Percentiles rank a stretch among this genome's conserved stretches.
Conservation (phyloP, 2,113 vertebrate species). For the Cepphus grylle region DNA sequence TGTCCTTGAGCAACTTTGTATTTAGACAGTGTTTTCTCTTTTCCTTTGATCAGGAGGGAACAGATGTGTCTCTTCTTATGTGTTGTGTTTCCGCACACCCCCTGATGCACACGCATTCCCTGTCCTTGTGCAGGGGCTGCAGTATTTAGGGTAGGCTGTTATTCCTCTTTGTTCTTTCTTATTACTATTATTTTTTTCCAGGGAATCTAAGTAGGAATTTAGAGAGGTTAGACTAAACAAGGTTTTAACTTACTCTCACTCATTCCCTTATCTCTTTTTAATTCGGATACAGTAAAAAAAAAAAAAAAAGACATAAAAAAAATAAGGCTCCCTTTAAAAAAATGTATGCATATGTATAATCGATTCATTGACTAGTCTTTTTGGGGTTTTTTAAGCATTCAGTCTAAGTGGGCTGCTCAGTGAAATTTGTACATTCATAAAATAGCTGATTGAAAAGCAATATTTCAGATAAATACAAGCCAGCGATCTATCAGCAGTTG, state of each 20-base stretch:
- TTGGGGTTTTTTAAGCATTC: slow-evolving; percentile 77
- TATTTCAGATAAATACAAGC: slow-evolving; percentile 96
- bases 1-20: slow-evolving; percentile 28
- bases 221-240: slow-evolving; percentile 10
- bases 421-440: slow-evolving; percentile 93
- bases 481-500: slow-evolving; percentile 90
- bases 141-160: neutral
- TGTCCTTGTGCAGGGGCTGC: neutral
- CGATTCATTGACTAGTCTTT: slow-evolving; percentile 79
- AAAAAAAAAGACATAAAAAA: neutral
- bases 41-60: slow-evolving; percentile 2
- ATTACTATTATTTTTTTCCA: neutral
- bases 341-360: slow-evolving; percentile 44
- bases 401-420: slow-evolving; percentile 86
- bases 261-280: neutral
- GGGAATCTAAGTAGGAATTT: neutral
- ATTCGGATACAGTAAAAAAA: neutral
- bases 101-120: neutral
- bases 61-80: slow-evolving; percentile 34
- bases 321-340: neutral
- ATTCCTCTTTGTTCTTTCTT: slow-evolving; percentile 23
- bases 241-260: neutral
- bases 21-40: slow-evolving; percentile 12
- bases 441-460: slow-evolving; percentile 94
- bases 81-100: neutral